A percentile compares a stretch with the other conserved stretches of the same genome.
Evolutionary conservation across 2,888 invertebrate genomes (phyloP).

Genomic region (Morpho helenor): DNA sequence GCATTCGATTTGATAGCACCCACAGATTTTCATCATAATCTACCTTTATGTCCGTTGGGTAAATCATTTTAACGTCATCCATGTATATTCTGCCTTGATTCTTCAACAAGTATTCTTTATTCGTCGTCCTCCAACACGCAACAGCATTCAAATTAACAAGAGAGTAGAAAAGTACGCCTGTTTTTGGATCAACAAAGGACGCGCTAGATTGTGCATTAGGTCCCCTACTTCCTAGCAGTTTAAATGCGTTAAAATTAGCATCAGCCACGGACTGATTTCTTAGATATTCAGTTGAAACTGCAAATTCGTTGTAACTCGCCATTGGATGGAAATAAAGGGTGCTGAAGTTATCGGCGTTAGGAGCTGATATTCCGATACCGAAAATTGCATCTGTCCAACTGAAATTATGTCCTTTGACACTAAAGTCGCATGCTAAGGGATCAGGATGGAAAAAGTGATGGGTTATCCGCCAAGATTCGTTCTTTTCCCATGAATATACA

Average conservation of each 20-base stretch:
- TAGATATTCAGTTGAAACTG: slow-evolving; percentile 84
- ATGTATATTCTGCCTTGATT: slow-evolving; percentile 86
- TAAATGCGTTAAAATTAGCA: slow-evolving; percentile 82
- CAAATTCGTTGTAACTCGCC: slow-evolving; percentile 87
- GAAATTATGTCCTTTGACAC: slow-evolving; percentile 83
- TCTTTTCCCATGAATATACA: slow-evolving; percentile 86
- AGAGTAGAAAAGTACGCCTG: slow-evolving; percentile 87
- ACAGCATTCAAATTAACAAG: slow-evolving; percentile 87
- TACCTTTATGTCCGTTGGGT: slow-evolving; percentile 88
- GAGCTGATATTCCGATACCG: slow-evolving; percentile 84
- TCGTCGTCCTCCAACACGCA: slow-evolving; percentile 87
- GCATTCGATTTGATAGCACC: slow-evolving; percentile 86
- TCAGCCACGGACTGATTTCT: slow-evolving; percentile 79
- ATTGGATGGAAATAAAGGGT: slow-evolving; percentile 90
- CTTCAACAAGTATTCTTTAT: slow-evolving; percentile 82
- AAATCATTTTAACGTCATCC: slow-evolving; percentile 85
- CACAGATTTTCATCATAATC: slow-evolving; percentile 84
- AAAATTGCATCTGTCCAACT: slow-evolving; percentile 89
- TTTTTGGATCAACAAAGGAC: slow-evolving; percentile 84
- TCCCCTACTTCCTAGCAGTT: slow-evolving; percentile 83
- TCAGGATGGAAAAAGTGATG: slow-evolving; percentile 86
- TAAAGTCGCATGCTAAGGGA: slow-evolving; percentile 85
- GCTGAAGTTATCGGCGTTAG: slow-evolving; percentile 82
- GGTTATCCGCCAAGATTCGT: slow-evolving; percentile 86
- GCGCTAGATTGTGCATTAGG: slow-evolving; percentile 86